Evolutionary conservation across 2,797 vertebrate genomes (phyloP).

Genomic region (Leuciscus waleckii): DNA sequence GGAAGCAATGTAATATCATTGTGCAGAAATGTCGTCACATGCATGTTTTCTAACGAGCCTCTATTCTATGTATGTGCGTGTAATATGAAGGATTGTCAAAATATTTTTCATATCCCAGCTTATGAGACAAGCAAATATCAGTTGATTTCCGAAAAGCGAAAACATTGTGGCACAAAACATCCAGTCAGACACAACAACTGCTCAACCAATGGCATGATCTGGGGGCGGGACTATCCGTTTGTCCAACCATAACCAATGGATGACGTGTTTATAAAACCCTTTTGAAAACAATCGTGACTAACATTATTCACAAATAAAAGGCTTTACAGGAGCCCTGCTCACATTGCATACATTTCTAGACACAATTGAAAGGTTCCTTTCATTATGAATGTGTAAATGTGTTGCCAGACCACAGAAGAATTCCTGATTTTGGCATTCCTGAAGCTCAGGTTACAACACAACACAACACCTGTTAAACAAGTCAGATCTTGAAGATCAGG

Average conservation of each 20-base stretch:
- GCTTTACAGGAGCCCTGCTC: neutral
- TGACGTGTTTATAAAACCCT: neutral
- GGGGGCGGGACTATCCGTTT: neutral
- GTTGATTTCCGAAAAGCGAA: neutral
- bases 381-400: neutral
- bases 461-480: conserved; percentile 53
- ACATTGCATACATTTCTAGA: neutral
- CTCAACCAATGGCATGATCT: neutral
- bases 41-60: too few species aligned
- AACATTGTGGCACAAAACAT: neutral
- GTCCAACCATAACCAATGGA: neutral
- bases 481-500: conserved; percentile 50
- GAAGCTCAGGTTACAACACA: conserved; percentile 43
- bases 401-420: conserved; percentile 3
- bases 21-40: too few species aligned
- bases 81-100: too few species aligned
- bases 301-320: neutral
- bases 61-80: too few species aligned
- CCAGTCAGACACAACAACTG: too few species aligned
- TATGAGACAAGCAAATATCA: neutral
- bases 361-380: neutral
- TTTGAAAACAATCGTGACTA: neutral
- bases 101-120: neutral
- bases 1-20: too few species aligned
- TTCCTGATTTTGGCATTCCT: conserved; percentile 43